Percentiles rank a stretch among this genome's conserved stretches.
Evolutionary conservation across 1,140 invertebrate genomes (phyloP).

Genomic region (Bemisia tabaci): DNA sequence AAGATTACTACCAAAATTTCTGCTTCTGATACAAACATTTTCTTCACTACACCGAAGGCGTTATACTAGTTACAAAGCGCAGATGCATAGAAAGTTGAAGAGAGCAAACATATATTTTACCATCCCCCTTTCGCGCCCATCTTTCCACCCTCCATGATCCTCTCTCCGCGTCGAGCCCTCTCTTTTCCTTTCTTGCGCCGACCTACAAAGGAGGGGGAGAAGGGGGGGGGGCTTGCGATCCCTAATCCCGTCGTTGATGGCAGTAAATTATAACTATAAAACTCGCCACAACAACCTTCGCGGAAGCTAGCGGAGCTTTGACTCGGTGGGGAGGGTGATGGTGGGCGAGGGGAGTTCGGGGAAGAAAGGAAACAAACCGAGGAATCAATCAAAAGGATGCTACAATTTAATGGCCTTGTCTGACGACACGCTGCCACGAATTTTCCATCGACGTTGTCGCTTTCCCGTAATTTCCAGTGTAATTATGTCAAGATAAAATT

Average conservation of each 20-base stretch:
- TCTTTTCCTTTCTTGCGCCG: background rate
- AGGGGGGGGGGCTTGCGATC: too few species aligned
- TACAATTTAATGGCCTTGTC: background rate
- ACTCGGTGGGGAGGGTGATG: background rate
- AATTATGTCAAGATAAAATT: too few species aligned
- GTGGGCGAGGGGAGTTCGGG: background rate
- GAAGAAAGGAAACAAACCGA: background rate
- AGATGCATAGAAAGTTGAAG: too few species aligned
- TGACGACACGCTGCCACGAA: background rate
- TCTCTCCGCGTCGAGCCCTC: background rate
- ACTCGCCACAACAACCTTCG: background rate
- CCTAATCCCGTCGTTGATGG: too few species aligned
- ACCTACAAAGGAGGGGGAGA: too few species aligned
- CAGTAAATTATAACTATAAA: too few species aligned
- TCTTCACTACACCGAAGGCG: too few species aligned
- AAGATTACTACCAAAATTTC: too few species aligned
- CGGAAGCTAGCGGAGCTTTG: background rate
- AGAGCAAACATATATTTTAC: background rate
- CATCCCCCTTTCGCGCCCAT: background rate
- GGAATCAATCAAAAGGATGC: background rate
- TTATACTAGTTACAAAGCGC: too few species aligned
- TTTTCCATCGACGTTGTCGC: too few species aligned
- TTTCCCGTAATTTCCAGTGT: too few species aligned
- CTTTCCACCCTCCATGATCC: background rate
- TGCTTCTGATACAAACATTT: too few species aligned